phyloP scores from a whole-genome alignment of 1,140 invertebrate genomes.

The Gerris buenoi region DNA sequence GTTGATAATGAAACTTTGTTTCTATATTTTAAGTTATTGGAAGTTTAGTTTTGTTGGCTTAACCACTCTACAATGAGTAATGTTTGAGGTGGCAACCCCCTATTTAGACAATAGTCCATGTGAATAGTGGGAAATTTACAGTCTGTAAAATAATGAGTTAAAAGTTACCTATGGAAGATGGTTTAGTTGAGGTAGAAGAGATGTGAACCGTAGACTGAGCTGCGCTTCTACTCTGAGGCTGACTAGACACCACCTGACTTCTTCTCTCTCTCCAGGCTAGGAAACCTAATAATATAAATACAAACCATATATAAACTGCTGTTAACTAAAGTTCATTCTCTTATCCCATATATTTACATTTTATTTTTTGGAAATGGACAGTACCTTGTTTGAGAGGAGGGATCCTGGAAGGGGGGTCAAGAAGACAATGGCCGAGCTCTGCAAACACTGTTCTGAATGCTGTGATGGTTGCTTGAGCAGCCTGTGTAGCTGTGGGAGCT shows the following conservation, averaged over 20 bases:
- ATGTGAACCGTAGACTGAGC: not conserved
- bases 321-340: too few relatives aligned
- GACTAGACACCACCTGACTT: not conserved
- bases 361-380: too few relatives aligned
- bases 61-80: too few relatives aligned
- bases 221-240: not conserved
- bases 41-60: too few relatives aligned
- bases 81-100: too few relatives aligned
- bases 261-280: conserved; percentile 1
- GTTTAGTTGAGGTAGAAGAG: not conserved
- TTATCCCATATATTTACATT: too few relatives aligned
- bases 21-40: too few relatives aligned
- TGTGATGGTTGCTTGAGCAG: conserved; percentile 11
- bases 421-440: conserved; percentile 31
- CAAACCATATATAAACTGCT: too few relatives aligned
- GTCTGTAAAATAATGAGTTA: not conserved
- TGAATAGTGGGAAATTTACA: too few relatives aligned
- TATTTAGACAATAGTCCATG: too few relatives aligned
- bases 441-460: conserved; percentile 16
- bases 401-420: conserved; percentile 29
- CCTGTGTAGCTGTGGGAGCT: conserved; percentile 2
- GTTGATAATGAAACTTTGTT: too few relatives aligned
- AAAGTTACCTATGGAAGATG: not conserved
- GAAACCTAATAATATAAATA: too few relatives aligned
- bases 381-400: conserved; percentile 21